Percentiles rank a stretch among this genome's conserved stretches.
Evolutionary conservation across 2,888 invertebrate genomes (phyloP).

Genomic region (Cheilosia grossa): DNA sequence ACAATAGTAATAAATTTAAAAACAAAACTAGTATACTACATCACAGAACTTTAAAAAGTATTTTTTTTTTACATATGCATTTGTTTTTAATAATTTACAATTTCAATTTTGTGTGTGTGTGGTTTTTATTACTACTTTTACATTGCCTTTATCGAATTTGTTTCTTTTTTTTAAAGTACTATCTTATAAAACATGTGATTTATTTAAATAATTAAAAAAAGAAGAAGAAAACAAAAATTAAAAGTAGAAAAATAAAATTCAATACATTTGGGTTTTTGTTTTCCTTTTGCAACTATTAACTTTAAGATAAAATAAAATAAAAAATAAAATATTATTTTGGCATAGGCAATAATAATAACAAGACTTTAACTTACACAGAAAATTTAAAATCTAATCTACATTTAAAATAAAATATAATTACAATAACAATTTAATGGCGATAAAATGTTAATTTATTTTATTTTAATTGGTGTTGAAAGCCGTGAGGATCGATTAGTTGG

Average conservation of each 20-base stretch:
- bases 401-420: conserved; percentile 51
- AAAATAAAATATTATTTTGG: conserved; percentile 68
- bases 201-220: conserved; percentile 28
- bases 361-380: conserved; percentile 54
- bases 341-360: conserved; percentile 55
- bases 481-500: not conserved
- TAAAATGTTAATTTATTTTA: conserved; percentile 23
- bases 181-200: conserved; percentile 32
- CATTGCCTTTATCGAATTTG: conserved; percentile 20
- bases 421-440: conserved; percentile 67
- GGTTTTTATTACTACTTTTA: conserved; percentile 5
- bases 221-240: conserved; percentile 4
- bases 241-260: conserved; percentile 59
- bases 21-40: conserved; percentile 80
- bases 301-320: conserved; percentile 26
- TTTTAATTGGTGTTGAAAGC: not conserved
- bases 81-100: conserved; percentile 46
- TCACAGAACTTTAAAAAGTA: conserved; percentile 78
- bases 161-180: conserved; percentile 32
- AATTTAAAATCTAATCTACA: conserved; percentile 28
- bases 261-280: conserved; percentile 21
- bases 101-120: conserved; percentile 29
- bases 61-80: conserved; percentile 12
- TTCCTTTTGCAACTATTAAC: conserved; percentile 2
- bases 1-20: conserved; percentile 77